Evolutionary conservation across 2,888 invertebrate species (phyloP).

Genomic region (Gisinianus flammeolus): DNA sequence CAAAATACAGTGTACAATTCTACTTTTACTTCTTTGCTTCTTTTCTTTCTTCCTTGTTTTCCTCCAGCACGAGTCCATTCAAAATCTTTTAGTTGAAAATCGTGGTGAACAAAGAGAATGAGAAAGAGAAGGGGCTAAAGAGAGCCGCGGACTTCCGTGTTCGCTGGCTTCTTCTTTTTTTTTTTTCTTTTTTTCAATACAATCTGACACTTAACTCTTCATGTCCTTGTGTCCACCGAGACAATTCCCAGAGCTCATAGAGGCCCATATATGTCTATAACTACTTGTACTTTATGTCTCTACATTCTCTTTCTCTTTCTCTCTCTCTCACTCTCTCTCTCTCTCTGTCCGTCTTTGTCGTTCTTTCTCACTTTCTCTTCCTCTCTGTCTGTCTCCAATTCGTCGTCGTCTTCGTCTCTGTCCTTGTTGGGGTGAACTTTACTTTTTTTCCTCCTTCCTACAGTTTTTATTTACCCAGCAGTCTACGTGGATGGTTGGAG

Average conservation of each 20-base stretch:
- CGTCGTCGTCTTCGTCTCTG: too few species aligned
- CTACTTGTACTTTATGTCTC: background rate
- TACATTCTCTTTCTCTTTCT: background rate
- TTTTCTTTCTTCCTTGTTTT: too few species aligned
- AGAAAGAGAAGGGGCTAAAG: background rate
- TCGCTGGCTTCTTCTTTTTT: background rate
- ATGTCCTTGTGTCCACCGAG: constrained; percentile 7
- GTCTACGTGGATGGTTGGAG: background rate
- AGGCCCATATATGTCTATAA: background rate
- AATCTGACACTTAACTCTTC: constrained; percentile 5
- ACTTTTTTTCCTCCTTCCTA: background rate
- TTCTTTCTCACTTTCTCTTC: background rate
- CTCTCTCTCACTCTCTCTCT: background rate
- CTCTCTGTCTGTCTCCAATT: too few species aligned
- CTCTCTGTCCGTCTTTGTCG: background rate
- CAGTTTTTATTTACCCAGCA: constrained; percentile 14
- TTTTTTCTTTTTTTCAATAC: background rate
- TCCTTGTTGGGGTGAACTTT: background rate
- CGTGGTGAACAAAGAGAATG: background rate
- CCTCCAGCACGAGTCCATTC: background rate
- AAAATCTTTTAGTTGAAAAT: background rate
- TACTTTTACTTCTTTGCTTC: too few species aligned
- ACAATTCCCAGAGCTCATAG: constrained; percentile 8
- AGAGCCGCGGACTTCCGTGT: background rate
- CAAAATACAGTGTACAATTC: too few species aligned